Evolutionary conservation across 2,888 invertebrate genomes (phyloP), one percentile per base, ranked within the genome.

Genomic region (Beris chalybata): DNA sequence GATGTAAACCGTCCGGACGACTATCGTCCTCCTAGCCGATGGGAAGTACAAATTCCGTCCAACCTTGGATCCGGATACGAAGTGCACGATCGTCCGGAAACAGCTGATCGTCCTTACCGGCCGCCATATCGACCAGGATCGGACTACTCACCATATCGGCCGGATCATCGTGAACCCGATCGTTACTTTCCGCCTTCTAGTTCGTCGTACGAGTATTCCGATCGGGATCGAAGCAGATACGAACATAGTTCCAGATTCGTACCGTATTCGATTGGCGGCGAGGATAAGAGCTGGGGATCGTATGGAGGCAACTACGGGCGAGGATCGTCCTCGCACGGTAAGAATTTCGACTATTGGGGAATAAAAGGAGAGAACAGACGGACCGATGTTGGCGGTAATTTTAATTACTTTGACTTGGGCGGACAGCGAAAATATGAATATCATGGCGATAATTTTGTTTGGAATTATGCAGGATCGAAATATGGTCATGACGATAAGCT

Each of bases 271-370:
- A 85, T 86, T 61, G 76, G 78, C 71, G 81, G 81, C 1, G 38
- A 38, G 38, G 79, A 82, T 45, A 82, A 83, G 53, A 80, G 80
- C 31, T 87, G 86, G 86, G 86, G 85, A 0, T 82, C 83, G 67
- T 87, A 88, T 71, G 87, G 87, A 0, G 85, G 87, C 0, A 80
- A 80, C 11, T 89, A 90, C 71, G 85, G 86, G 3, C 50, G 52
- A 1, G 65, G 65, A 75, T 77, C 30, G 38, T 68, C 70, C 53
- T 82, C 82, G 64, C 79, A 81, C 66, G 67, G 64, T 2, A 80
- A 79, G 43, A 76, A 78, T 61, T 77, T 76, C 3, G 81, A 82
- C 56, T 83, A 86, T 67, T 87, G 86, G 86, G 81, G 83, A 1
- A 71, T 86, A 0, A 76, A 77, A 6, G 82, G 78, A 22, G 71